Conservation (phyloP, 2,888 invertebrate species). For the Dryocosmus kuriphilus region DNA sequence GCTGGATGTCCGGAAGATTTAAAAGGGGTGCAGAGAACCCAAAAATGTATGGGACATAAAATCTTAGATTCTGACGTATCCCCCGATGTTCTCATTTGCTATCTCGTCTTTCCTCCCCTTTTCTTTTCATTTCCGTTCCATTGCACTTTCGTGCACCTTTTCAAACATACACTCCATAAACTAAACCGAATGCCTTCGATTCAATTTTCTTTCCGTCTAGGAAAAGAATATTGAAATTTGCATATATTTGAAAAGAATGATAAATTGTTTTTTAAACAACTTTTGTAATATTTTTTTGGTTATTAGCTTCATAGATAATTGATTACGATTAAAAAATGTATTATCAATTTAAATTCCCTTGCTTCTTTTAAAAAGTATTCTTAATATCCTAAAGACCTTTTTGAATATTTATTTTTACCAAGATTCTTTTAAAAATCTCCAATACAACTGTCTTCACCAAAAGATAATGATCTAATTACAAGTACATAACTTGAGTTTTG, state of each 20-base stretch:
- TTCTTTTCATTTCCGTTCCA: background rate
- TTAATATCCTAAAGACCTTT: too few relatives aligned
- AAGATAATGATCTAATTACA: too few relatives aligned
- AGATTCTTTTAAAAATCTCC: too few relatives aligned
- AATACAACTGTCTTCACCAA: too few relatives aligned
- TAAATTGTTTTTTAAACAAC: background rate
- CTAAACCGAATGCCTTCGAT: background rate
- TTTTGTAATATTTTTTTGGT: background rate
- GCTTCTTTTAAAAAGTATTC: too few relatives aligned
- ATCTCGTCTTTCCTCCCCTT: background rate
- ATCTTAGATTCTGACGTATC: background rate
- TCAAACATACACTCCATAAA: slow-evolving; percentile 8
- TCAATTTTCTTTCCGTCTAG: background rate
- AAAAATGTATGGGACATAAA: background rate
- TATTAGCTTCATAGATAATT: too few relatives aligned
- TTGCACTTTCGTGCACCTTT: background rate
- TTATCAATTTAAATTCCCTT: too few relatives aligned
- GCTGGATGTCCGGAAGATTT: background rate
- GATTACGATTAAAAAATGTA: too few relatives aligned
- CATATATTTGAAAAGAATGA: background rate
- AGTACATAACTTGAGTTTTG: too few relatives aligned
- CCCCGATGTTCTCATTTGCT: background rate
- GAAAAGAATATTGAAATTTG: background rate
- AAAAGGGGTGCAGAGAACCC: background rate
- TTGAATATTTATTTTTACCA: too few relatives aligned